A percentile compares a stretch with the other conserved stretches of the same genome.
phyloP scores from a whole-genome alignment of 2,888 invertebrate genomes.

The Lasioglossum pauxillum region DNA sequence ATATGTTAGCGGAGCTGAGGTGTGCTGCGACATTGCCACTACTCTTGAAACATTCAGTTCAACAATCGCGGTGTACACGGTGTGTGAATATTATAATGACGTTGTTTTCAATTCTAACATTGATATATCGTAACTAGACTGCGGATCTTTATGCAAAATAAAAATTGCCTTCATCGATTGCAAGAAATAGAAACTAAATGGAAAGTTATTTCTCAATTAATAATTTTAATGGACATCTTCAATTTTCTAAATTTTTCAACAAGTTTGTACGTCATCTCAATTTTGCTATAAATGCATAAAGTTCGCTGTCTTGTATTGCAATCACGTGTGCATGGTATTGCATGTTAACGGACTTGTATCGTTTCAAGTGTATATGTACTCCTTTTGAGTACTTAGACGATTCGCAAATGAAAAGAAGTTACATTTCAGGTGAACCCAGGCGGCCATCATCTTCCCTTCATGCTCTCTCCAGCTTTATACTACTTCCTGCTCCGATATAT shows the following conservation, averaged over 20 bases:
- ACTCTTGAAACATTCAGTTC: not conserved
- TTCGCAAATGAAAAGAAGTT: conserved; percentile 14
- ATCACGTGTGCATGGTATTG: not conserved
- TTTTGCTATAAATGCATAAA: too few relatives aligned
- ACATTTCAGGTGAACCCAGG: conserved; percentile 25
- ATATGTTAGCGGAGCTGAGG: not conserved
- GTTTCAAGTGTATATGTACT: conserved; percentile 47
- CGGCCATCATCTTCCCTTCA: conserved; percentile 41
- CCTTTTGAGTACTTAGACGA: conserved; percentile 31
- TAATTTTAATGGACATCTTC: too few relatives aligned
- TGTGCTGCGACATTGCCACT: not conserved
- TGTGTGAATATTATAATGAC: not conserved
- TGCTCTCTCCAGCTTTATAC: conserved; percentile 21
- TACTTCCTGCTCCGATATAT: conserved; percentile 21
- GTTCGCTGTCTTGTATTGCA: not conserved
- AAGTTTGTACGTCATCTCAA: too few relatives aligned
- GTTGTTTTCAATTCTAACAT: not conserved
- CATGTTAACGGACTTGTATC: conserved; percentile 39
- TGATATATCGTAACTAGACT: not conserved
- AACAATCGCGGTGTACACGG: not conserved
- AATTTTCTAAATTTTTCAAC: too few relatives aligned
- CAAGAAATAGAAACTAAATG: too few relatives aligned
- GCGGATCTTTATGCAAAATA: too few relatives aligned
- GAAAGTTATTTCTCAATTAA: too few relatives aligned
- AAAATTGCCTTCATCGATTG: too few relatives aligned